phyloP scores from a whole-genome alignment of 2,113 vertebrate species.

The Ahaetulla prasina region DNA sequence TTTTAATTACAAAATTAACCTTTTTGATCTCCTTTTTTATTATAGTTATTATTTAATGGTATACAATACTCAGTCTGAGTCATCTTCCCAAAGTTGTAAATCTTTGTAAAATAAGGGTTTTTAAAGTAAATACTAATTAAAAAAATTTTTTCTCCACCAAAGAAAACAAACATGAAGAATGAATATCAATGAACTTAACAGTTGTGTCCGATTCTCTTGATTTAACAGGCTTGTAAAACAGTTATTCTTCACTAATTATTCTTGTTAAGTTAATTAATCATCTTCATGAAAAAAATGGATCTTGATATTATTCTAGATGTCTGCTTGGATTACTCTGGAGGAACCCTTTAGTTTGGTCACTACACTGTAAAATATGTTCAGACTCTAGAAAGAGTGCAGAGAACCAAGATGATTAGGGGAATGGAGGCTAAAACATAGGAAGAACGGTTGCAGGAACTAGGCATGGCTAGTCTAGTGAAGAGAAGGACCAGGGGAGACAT shows the following conservation, averaged over 20 bases:
- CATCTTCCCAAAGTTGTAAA: constrained; percentile 72
- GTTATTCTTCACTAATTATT: background rate
- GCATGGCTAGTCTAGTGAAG: too few relatives aligned
- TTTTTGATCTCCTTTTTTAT: background rate
- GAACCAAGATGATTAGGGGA: too few relatives aligned
- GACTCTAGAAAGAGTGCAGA: too few relatives aligned
- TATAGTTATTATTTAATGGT: constrained; percentile 32
- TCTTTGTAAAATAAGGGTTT: constrained; percentile 85
- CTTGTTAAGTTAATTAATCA: background rate
- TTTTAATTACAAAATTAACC: background rate
- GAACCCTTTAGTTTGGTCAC: background rate
- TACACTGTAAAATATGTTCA: too few relatives aligned
- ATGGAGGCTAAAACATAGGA: too few relatives aligned
- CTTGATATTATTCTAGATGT: background rate
- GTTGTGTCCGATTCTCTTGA: background rate
- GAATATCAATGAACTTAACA: constrained; percentile 37
- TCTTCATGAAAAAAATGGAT: background rate
- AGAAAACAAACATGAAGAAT: constrained; percentile 56
- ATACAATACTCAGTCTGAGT: background rate
- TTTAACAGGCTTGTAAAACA: constrained; percentile 7
- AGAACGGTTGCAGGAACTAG: too few relatives aligned
- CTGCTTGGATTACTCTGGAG: background rate
- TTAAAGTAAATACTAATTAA: constrained; percentile 61
- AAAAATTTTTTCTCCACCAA: background rate
- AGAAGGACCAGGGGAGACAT: too few relatives aligned